These are phyloP conservation scores for Acanthosoma haemorrhoidale DNA, from an alignment of 2,888 invertebrate species.

Conservation along the genomic window DNA sequence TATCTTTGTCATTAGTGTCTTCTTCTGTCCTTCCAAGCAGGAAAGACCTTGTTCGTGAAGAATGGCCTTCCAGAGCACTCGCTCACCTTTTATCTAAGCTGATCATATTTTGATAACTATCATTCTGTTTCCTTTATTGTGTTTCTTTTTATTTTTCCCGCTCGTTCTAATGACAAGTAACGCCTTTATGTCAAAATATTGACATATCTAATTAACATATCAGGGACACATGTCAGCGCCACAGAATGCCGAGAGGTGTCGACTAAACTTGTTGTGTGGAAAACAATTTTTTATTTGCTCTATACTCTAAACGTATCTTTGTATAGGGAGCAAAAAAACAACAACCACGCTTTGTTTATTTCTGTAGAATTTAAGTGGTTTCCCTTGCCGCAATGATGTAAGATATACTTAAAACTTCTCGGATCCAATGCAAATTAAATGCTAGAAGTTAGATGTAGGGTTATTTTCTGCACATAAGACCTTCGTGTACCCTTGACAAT, in stretches of 20 bases:
- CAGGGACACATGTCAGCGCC: not conserved
- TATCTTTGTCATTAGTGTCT: conserved; percentile 7
- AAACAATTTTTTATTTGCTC: not conserved
- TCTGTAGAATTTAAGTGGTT: not conserved
- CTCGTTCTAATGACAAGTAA: not conserved
- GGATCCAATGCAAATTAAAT: no score
- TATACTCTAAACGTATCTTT: not conserved
- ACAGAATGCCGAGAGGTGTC: not conserved
- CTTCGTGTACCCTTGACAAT: not conserved
- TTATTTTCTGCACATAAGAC: not conserved
- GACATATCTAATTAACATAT: not conserved
- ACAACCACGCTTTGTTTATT: not conserved
- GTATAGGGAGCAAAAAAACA: not conserved
- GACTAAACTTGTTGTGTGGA: not conserved
- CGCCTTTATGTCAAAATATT: not conserved
- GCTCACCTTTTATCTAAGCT: conserved; percentile 1
- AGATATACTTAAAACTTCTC: not conserved
- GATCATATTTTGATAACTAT: conserved; percentile 8
- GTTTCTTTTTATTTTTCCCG: no score
- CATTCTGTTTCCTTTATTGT: not conserved
- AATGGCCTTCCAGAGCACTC: not conserved
- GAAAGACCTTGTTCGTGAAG: not conserved
- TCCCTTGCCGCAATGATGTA: not conserved
- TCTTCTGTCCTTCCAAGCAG: conserved; percentile 6
- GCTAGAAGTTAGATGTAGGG: not conserved